Percentiles rank a stretch among this genome's conserved stretches.
These are phyloP conservation scores for Callipepla squamata DNA, from an alignment of 2,113 vertebrate genomes.

Conservation along the genomic window DNA sequence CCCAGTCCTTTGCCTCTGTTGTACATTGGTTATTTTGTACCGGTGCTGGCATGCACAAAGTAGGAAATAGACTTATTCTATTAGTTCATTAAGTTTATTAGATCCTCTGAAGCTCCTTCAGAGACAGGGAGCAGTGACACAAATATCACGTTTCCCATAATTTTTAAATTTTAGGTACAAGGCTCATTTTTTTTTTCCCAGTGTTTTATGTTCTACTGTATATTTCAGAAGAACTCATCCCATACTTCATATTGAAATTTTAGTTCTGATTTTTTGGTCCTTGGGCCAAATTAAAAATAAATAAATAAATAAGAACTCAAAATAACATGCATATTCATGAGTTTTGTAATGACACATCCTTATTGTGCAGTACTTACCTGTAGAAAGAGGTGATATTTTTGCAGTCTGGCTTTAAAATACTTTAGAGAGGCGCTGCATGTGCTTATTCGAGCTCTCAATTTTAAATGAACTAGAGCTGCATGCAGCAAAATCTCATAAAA, in stretches of 20 bases:
- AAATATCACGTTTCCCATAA: not conserved
- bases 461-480: not conserved
- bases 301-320: not conserved
- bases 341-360: not conserved
- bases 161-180: not conserved
- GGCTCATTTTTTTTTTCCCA: not conserved
- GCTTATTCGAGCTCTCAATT: not conserved
- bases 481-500: not conserved
- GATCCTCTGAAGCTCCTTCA: not conserved
- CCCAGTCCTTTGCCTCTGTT: not conserved
- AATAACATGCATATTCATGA: not conserved
- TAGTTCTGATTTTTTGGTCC: not conserved
- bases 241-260: not conserved
- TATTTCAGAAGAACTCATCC: not conserved
- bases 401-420: not conserved
- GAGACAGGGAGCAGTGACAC: not conserved
- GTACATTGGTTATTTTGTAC: not conserved
- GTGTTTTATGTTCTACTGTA: not conserved
- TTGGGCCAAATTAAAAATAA: not conserved
- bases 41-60: not conserved
- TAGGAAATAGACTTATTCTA: not conserved
- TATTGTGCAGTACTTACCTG: fast-evolving
- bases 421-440: not conserved
- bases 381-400: not conserved
- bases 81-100: not conserved